Evolutionary conservation across 2,888 invertebrate genomes (phyloP), one percentile per base, ranked within the genome.

Genomic region (Xestia sexstrigata): DNA sequence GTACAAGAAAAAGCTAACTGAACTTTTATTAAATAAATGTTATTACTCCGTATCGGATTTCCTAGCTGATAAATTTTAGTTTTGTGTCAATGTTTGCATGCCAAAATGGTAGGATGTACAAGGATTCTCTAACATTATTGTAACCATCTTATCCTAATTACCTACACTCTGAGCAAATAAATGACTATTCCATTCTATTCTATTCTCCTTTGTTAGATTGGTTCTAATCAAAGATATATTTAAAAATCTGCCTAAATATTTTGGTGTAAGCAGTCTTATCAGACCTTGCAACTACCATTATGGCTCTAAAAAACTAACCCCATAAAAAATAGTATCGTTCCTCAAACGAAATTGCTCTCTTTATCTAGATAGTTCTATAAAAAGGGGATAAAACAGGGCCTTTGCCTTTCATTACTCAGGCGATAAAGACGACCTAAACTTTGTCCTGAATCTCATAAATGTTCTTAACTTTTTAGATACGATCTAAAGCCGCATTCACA

Each of bases 331-430:
- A 11, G 71, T 69, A 26, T 69, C 68, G 45, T 65, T 69, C n/a
- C 11, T 60, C 67, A 49, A 74, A 66, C 60, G 45, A 70, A 74
- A 82, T 79, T 62, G 35, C 62, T 11, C 63, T 70, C 52, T 63
- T 85, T 84, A 84, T 85, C 83, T 84, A 81, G 73, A 73, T 70
- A 70, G 69, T 73, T 81, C 58, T 60, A 58, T 58, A 79, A 79
- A 84, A 76, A 60, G 45, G 11, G 23, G 63, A 76, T 81, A 76
- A 76, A 76, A 76, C 67, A 70, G 72, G 45, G 58, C 49, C 65
- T 76, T 76, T 35, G 65, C 52, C 63, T 49, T 73, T 68, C 69
- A 81, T 83, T 70, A 73, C 70, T 68, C 52, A n/a, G 49, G 67
- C 85, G 73, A 85, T 83, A 84, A 84, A 84, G 70, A 65, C 52